A percentile compares a stretch with the other conserved stretches of the same genome.
Conservation (phyloP, 2,113 vertebrate species). For the Tricholaema leucomelas region DNA sequence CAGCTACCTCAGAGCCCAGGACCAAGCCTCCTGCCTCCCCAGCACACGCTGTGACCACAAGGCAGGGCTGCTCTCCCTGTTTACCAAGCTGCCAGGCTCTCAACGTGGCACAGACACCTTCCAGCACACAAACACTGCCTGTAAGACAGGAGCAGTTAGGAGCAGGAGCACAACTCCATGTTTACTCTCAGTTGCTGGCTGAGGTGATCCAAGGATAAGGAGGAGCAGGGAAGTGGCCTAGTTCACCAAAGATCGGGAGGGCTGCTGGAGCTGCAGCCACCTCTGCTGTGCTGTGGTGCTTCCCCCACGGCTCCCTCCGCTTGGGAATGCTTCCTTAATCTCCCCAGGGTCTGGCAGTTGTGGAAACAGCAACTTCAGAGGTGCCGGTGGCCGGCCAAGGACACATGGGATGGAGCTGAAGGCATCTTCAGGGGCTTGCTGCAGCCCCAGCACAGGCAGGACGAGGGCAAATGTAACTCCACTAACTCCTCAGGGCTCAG, state of each 20-base stretch:
- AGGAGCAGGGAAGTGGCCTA: conserved; percentile 20
- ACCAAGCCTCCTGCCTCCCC: background rate
- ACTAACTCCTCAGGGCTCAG: background rate
- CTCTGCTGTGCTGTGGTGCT: background rate
- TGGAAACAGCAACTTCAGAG: background rate
- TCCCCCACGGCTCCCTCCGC: background rate
- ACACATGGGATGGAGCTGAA: background rate
- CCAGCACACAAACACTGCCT: background rate
- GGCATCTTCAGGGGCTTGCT: background rate
- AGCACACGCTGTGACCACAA: fast-evolving
- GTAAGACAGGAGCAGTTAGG: background rate
- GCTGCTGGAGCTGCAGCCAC: background rate
- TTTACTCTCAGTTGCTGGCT: background rate
- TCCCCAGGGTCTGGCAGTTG: background rate
- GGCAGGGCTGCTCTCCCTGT: fast-evolving
- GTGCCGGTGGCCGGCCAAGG: background rate
- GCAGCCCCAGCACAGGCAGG: background rate
- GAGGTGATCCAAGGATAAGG: conserved; percentile 65
- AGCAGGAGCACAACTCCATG: background rate
- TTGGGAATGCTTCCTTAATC: conserved; percentile 10
- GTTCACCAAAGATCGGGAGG: background rate
- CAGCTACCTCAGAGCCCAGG: background rate
- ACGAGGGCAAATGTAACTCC: background rate
- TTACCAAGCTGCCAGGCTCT: background rate
- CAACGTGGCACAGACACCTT: fast-evolving